Percentiles rank a stretch among this genome's conserved stretches.
Conservation (phyloP, 2,888 invertebrate species). For the Keiferia lycopersicella region DNA sequence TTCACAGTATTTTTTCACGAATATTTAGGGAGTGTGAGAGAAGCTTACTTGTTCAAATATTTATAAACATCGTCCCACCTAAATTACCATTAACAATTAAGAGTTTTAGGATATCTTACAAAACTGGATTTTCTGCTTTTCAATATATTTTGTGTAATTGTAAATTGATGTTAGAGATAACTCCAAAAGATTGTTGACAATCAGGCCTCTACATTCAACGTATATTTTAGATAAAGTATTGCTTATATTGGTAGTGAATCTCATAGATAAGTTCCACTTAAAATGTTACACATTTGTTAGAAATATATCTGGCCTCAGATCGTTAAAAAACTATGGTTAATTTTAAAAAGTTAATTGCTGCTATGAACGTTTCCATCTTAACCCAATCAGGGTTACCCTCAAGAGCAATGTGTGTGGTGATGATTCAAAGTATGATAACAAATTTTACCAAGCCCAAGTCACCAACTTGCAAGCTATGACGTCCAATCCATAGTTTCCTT, state of each 20-base stretch:
- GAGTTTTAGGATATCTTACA: constrained; percentile 42
- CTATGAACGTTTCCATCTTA: no score
- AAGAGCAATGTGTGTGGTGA: no score
- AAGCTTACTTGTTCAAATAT: constrained; percentile 36
- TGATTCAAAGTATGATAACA: no score
- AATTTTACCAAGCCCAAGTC: no score
- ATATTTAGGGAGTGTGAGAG: constrained; percentile 39
- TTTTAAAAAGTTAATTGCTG: no score
- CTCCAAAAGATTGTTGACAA: constrained; percentile 37
- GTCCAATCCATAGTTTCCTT: no score
- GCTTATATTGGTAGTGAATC: constrained; percentile 57
- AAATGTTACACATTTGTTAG: neutral
- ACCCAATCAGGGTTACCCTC: no score
- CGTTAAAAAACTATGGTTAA: no score
- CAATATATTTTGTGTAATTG: constrained; percentile 39
- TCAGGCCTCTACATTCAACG: constrained; percentile 51
- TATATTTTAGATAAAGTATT: constrained; percentile 45
- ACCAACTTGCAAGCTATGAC: no score
- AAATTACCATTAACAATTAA: constrained; percentile 70
- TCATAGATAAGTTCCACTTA: constrained; percentile 43
- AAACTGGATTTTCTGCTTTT: constrained; percentile 39
- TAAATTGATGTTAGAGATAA: constrained; percentile 47
- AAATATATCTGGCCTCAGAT: neutral
- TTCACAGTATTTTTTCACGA: constrained; percentile 44
- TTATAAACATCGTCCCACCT: constrained; percentile 69